Base-by-base conservation (phyloP, 2,113 vertebrate genomes). In the Poecile atricapillus region DNA sequence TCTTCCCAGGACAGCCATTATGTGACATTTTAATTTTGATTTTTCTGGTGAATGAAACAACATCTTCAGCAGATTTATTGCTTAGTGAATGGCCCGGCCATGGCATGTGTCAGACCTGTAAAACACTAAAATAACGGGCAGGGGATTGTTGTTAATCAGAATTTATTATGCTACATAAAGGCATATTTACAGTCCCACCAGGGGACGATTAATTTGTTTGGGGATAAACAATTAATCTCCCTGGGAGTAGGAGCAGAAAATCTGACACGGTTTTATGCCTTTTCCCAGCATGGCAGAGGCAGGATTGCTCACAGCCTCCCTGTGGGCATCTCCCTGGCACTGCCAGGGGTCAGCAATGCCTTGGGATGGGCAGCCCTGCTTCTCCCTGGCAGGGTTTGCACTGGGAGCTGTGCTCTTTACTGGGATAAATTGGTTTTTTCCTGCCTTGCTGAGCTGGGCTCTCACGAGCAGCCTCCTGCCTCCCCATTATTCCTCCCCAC, bases 201-300 rank as follows among this genome's bases (percentile, higher is more conserved):
- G 94, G 96, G 89, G 85, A 89, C 86, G 18, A 92, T 96, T 97
- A 78, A 97, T 96, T 96, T 96, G 88, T 94, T 96, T 93, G 76
- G 95, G 94, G 93, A 96, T 96, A 96, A 96, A 96, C 95, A 95
- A 96, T 95, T 95, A 80, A 94, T 96, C 93, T 97, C 95, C 80
- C 80, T 46, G 88, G 92, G 96, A 96, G 94, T 90, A 90, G 93
- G 86, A 96, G 81, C 95, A 95, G 90, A 96, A 93, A 82, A 96
- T 78, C 83, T 77, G 88, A 93, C 69, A 37, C 0, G 49, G 86
- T 87, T 96, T 94, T 64, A 75, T 81, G 88, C 58, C 65, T 78
- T 49, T 70, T 64, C 37, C 65, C 73, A 63, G 76, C 1, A 0
- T 2, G 39, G 68, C 28, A 9, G 84, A 70, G 78, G 33, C 71